These are phyloP conservation scores for Reinhardtius hippoglossoides DNA, from an alignment of 2,113 vertebrate genomes.

Conservation along the genomic window DNA sequence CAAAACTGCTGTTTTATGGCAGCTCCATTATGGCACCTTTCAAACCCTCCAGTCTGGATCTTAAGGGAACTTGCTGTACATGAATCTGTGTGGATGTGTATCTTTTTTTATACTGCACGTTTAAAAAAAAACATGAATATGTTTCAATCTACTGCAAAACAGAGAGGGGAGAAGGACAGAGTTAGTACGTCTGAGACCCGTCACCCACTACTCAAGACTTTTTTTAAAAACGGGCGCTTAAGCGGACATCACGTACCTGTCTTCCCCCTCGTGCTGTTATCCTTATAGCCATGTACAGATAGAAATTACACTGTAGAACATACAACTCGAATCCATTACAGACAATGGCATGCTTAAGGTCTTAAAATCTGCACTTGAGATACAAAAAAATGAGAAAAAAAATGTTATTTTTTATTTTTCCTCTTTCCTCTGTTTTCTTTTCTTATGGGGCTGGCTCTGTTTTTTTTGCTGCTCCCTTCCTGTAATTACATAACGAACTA, in stretches of 20 bases:
- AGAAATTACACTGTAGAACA: constrained; percentile 77
- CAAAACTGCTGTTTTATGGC: constrained; percentile 83
- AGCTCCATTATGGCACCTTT: constrained; percentile 76
- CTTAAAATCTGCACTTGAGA: constrained; percentile 82
- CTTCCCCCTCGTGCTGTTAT: constrained; percentile 61
- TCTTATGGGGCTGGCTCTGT: constrained; percentile 62
- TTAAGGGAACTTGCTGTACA: constrained; percentile 68
- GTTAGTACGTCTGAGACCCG: constrained; percentile 11
- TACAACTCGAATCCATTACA: constrained; percentile 77
- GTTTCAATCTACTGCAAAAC: constrained; percentile 71
- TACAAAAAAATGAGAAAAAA: constrained; percentile 48
- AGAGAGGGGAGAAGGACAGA: constrained; percentile 40
- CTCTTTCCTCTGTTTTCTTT: constrained; percentile 49
- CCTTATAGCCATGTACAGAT: constrained; percentile 79
- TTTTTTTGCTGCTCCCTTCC: constrained; percentile 62
- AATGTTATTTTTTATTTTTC: constrained; percentile 57
- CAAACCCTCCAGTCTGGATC: constrained; percentile 54
- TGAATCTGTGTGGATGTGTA: constrained; percentile 72
- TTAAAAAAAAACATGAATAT: constrained; percentile 73
- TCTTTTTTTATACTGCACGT: constrained; percentile 84
- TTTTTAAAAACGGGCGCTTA: constrained; percentile 59
- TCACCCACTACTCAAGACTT: constrained; percentile 60
- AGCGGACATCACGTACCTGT: constrained; percentile 44
- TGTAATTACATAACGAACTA: constrained; percentile 79
- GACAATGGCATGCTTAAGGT: constrained; percentile 84